A percentile compares a stretch with the other conserved stretches of the same genome.
Evolutionary conservation across 2,797 vertebrate genomes (phyloP).

Genomic region (Cetoscarus ocellatus): DNA sequence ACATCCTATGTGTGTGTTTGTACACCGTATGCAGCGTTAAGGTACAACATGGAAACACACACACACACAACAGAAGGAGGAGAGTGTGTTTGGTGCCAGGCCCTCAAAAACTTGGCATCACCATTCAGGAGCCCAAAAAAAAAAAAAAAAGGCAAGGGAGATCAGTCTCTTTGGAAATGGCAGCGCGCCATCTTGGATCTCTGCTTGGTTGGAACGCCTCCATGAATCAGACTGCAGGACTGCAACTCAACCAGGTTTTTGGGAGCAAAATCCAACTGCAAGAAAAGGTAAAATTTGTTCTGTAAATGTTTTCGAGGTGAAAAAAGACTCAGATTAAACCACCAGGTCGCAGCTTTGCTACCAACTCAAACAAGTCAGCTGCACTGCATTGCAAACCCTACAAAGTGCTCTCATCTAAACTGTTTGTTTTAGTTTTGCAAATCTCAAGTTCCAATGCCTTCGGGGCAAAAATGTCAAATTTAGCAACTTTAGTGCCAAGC

Average conservation of each 20-base stretch:
- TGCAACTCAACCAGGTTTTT: slow-evolving; percentile 9
- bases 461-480: too few relatives aligned
- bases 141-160: slow-evolving; percentile 37
- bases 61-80: slow-evolving; percentile 48
- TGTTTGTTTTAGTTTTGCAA: too few relatives aligned
- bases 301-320: background rate
- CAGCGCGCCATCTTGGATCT: slow-evolving; percentile 59
- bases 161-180: slow-evolving; percentile 58
- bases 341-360: background rate
- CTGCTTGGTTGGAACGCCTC: slow-evolving; percentile 48
- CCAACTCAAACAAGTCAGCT: background rate
- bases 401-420: too few relatives aligned
- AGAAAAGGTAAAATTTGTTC: background rate
- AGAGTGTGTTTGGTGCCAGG: slow-evolving; percentile 44
- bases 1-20: slow-evolving; percentile 43
- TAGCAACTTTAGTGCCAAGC: too few relatives aligned
- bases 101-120: slow-evolving; percentile 64
- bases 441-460: too few relatives aligned
- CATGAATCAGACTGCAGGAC: slow-evolving; percentile 42
- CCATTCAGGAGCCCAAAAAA: slow-evolving; percentile 12
- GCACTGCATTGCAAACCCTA: background rate
- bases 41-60: slow-evolving; percentile 37
- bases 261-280: slow-evolving; percentile 26
- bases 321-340: background rate
- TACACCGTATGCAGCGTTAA: slow-evolving; percentile 48